Conservation (phyloP, 2,888 invertebrate species). For the Hirtodrosophila confusa region DNA sequence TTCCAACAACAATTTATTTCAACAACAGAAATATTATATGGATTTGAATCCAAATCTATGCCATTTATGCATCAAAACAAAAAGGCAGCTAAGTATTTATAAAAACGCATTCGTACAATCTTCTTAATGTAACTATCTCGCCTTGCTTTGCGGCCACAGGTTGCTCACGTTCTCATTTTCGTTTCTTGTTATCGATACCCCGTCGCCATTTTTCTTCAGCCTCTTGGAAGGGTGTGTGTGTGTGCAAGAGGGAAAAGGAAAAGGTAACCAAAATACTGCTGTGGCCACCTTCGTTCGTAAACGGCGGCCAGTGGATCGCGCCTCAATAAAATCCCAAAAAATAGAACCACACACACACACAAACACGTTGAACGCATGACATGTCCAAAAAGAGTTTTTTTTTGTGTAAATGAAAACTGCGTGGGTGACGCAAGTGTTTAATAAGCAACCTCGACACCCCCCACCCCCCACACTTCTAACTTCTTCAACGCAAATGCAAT, state of each 20-base stretch:
- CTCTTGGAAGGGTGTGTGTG: constrained; percentile 61
- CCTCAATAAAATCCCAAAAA: constrained; percentile 58
- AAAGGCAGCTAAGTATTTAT: neutral
- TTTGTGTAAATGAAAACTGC: constrained; percentile 40
- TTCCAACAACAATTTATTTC: constrained; percentile 70
- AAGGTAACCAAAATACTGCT: constrained; percentile 74
- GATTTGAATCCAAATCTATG: constrained; percentile 16
- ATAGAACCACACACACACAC: constrained; percentile 17
- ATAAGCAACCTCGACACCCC: constrained; percentile 24
- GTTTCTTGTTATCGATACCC: constrained; percentile 73
- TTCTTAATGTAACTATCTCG: neutral
- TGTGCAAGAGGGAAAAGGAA: constrained; percentile 61
- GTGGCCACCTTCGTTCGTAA: constrained; percentile 47
- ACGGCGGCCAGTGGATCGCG: constrained; percentile 42
- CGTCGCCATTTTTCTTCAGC: constrained; percentile 81
- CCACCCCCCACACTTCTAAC: constrained; percentile 4
- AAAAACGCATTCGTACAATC: neutral
- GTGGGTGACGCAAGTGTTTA: constrained; percentile 73
- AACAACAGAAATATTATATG: constrained; percentile 57
- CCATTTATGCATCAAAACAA: constrained; percentile 6
- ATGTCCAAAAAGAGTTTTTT: constrained; percentile 36
- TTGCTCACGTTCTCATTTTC: constrained; percentile 61
- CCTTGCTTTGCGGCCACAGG: constrained; percentile 51
- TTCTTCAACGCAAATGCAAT: constrained; percentile 49
- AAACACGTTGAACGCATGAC: constrained; percentile 42